Evolutionary conservation across 2,888 invertebrate genomes (phyloP), one percentile per base, ranked within the genome.

Genomic region (Tipula lateralis): DNA sequence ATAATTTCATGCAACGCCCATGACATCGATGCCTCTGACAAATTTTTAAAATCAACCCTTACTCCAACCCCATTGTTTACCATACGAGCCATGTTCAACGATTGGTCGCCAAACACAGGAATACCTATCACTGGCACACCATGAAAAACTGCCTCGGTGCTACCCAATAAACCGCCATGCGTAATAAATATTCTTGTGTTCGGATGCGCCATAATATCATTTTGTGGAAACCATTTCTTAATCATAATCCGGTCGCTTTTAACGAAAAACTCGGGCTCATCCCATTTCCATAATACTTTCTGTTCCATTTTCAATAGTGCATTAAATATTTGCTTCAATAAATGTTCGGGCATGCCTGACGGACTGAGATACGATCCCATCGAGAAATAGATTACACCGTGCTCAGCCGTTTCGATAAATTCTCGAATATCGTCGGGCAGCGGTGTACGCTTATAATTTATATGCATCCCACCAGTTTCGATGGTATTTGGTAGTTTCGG

Each of bases 101-200:
- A 83, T 86, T 91, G 91, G 86, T 91, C 91, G 50, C 87, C 89
- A 84, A 89, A 88, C 9, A 90, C 86, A 0, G 91, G 90, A 36
- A 91, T 86, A 0, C 90, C 91, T 9, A 91, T 85, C 2, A 91
- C 86, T 0, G 91, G 91, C 2, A 91, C 90, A 1, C 89, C 91
- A 85, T 89, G 88, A 86, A 89, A 88, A 1, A 90, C 87, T 0
- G 91, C 89, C 86, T 92, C 92, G 24, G 90, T 90, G 2, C 90
- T 88, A 83, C 92, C 91, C 24, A 92, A 88, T 13, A 92, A 88
- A 0, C 92, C 92, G 0, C 91, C 92, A 86, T 93, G 92, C 0
- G 91, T 91, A 81, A 93, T 91, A 85, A 92, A 92, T 0, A 91
- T 87, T 32, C 89, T 89, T 0, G 91, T 89, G 29, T 91, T 91